Evolutionary conservation across 2,888 invertebrate genomes (phyloP).

Genomic region (Trachelus stipa): DNA sequence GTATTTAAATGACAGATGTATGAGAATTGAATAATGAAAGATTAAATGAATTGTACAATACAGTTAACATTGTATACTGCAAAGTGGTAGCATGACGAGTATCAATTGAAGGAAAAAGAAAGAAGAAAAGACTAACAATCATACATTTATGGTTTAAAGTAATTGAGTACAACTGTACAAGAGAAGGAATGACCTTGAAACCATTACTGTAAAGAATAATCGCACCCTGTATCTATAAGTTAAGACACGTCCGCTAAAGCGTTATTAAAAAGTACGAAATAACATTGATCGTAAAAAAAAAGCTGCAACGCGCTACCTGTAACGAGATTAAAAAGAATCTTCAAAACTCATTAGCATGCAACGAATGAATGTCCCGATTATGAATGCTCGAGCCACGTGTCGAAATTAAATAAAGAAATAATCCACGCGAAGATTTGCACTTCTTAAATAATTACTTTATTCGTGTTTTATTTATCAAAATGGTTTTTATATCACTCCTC

Average conservation of each 20-base stretch:
- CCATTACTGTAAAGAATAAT: background rate
- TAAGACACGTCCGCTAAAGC: background rate
- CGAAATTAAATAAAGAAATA: constrained; percentile 37
- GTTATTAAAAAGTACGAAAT: background rate
- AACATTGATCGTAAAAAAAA: background rate
- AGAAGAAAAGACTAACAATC: background rate
- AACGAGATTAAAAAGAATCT: background rate
- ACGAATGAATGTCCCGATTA: background rate
- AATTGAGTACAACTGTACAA: background rate
- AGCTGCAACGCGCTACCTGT: background rate
- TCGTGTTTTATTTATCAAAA: constrained; percentile 62
- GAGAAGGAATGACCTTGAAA: background rate
- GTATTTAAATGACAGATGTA: background rate
- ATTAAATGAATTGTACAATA: background rate
- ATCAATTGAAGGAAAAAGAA: background rate
- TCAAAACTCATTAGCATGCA: background rate
- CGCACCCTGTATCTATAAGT: background rate
- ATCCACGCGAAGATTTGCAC: constrained; percentile 36
- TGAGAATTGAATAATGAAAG: background rate
- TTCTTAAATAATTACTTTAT: constrained; percentile 57
- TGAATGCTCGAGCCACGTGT: background rate
- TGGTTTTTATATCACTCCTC: constrained; percentile 50
- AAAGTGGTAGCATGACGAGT: background rate
- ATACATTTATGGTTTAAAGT: background rate
- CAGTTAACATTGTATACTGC: background rate